Base-by-base conservation (phyloP, 2,888 invertebrate species). In the Patella pellucida region DNA sequence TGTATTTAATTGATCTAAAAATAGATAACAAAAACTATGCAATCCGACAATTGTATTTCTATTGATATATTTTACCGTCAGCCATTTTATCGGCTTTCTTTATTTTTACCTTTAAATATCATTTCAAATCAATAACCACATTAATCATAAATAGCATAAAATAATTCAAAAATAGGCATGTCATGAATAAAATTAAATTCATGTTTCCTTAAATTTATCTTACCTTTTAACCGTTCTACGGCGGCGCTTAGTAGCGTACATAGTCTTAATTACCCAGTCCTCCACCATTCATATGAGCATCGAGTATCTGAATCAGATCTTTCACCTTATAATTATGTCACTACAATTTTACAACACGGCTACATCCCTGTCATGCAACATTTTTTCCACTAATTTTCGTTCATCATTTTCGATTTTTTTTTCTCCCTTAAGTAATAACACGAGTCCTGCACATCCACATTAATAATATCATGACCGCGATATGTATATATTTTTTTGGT, bases 181-280 rank as follows among this genome's bases (percentile, higher is more conserved):
- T 41, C 7, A 41, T 41, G 9, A 41, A 41, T 41, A 41, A 41
- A 41, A 41, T 41, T 9, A 50, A 69, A 69, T 51, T 69, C 50
- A 16, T 14, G 7, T 50, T 3, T 69, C n/a, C 11, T n/a, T 15
- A 51, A 68, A 56, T 51, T 31, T 69, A 68, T 88, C 94, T 92
- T 92, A 97, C 98, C 97, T 97, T 93, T 98, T 98, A 84, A 97
- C 97, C 92, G 97, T 98, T 91, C 98, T 94, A 89, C 98, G 93
- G 90, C 98, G 94, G 90, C 98, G 93, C 93, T 98, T 98, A 87
- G 98, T 98, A 87, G 98, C 98, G 92, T 98, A 98, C 89, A 98
- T 98, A 88, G 97, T 98, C 77, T 83, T 86, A 27, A 86, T 85
- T 52, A 87, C 86, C 85, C 87, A 85, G 71, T 86, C 87, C 74